Base-by-base conservation (phyloP, 2,113 vertebrate genomes). In the Megatriorchis doriae region DNA sequence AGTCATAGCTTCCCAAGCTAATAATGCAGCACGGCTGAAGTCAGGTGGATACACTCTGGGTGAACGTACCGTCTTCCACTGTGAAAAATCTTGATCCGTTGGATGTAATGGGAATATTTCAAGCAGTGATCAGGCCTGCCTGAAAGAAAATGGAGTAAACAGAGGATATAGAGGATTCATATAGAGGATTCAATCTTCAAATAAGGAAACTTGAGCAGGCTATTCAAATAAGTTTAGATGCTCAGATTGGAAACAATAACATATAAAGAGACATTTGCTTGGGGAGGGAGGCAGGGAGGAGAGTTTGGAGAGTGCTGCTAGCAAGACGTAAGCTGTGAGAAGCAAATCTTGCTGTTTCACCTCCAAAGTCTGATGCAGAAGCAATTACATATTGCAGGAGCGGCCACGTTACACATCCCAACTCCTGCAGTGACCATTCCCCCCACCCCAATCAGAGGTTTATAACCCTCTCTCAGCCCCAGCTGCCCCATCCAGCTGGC, bases 1-100 rank as follows among this genome's bases (percentile, higher is more conserved):
- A 81, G 85, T 88, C 93, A 90, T 45, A 75, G 58, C 79, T 93
- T 97, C 68, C 81, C 77, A 42, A 90, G 70, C 73, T 88, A 97
- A 96, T 97, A 97, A 97, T 16, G 36, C 72, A 81, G 80, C 43
- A n/a, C 62, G 74, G 86, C 68, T 92, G 90, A 2, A 40, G 56
- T 81, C 83, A 80, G 80, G 93, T 93, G 73, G 43, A 63, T 92
- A 58, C 22, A 25, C 43, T 67, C 58, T 3, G 8, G 58, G 77
- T 7, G 5, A n/a, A 81, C 3, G 16, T 56, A 52, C 36, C 16
- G 50, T 5, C 8, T 59, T 84, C 79, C 43, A 19, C 40, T 65
- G 31, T 58, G 75, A 75, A 80, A 90, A 77, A 81, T 85, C 85
- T 87, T 96, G 29, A 94, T 96, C 88, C 59, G 80, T 36, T 86